These are phyloP conservation scores for Melinaea menophilus DNA, from an alignment of 2,888 invertebrate genomes.

Conservation along the genomic window DNA sequence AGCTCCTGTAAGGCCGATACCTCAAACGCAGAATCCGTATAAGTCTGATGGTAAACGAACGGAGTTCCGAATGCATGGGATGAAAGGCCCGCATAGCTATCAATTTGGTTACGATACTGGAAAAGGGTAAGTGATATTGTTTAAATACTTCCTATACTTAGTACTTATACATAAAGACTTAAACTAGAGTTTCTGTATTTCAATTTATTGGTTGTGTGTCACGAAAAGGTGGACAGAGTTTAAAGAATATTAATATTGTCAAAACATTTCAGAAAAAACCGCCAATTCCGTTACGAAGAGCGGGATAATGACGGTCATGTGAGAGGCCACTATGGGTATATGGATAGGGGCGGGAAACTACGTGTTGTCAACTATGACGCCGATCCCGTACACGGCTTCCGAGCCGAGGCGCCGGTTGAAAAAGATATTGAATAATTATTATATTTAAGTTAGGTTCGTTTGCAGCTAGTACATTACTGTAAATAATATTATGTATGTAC, in stretches of 20 bases:
- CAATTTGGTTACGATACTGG: conserved; percentile 92
- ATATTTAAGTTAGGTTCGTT: conserved; percentile 10
- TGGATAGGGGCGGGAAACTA: conserved; percentile 86
- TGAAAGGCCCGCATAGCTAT: conserved; percentile 88
- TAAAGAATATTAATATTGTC: not conserved
- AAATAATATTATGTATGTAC: not conserved
- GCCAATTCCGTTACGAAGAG: conserved; percentile 89
- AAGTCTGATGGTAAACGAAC: conserved; percentile 74
- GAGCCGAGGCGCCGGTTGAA: conserved; percentile 68
- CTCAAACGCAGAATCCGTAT: conserved; percentile 37
- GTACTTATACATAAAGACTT: not conserved
- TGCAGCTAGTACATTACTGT: not conserved
- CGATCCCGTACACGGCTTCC: conserved; percentile 84
- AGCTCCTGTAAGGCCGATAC: conserved; percentile 37
- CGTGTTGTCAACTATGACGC: conserved; percentile 86
- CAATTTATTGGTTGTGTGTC: not conserved
- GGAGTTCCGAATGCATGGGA: conserved; percentile 89
- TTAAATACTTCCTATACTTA: too few species aligned
- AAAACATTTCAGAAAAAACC: conserved; percentile 80
- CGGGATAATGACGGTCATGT: conserved; percentile 85
- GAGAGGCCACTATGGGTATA: conserved; percentile 88
- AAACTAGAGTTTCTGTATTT: not conserved
- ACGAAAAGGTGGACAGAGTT: too few species aligned
- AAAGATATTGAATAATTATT: conserved; percentile 32
- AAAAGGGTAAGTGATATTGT: conserved; percentile 80